Base-by-base conservation (phyloP, 1,140 invertebrate species). In the Holotrichia oblita region DNA sequence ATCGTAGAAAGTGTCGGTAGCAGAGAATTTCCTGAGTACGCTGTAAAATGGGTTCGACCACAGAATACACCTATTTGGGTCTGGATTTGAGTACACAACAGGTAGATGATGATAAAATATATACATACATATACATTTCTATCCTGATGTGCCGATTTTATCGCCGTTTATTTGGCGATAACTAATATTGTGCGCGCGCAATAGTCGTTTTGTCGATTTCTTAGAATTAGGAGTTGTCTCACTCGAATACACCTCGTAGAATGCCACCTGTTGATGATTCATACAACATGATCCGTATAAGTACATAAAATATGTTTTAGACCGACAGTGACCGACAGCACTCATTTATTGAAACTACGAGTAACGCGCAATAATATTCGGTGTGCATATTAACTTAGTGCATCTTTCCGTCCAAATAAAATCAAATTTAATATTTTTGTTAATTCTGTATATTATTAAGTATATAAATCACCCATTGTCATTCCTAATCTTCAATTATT, bases 261-360 rank as follows among this genome's bases (percentile, higher is more conserved):
- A 69, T 69, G 61, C 61, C 61, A 69, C 61, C 61, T 69, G 61
- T 69, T 69, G 61, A 69, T 69, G 61, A 69, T 8, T 69, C 61
- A 69, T 69, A 34, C 61, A 69, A 69, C 27, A n/a, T 6, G 4
- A 14, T 55, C 14, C 48, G 14, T n/a, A 55, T n/a, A 34, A 34
- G 27, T 34, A 34, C 2, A 34, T 4, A 34, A 34, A 34, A 34
- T 34, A 34, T 34, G 1, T 34, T 34, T 34, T 34, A 34, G 1
- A 34, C 27, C 2, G 4, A 34, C 27, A 34, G 27, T 34, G 4
- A n/a, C n/a, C 4, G 1, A 34, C 27, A 34, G 27, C 4, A 4
- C 4, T 34, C 27, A 34, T 34, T 34, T 4, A 34, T 34, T 34
- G 27, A 4, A 34, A 34, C 27, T 34, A 34, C 27, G 27, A 34